phyloP scores from a whole-genome alignment of 2,113 vertebrate species.

The Hipposideros armiger region DNA sequence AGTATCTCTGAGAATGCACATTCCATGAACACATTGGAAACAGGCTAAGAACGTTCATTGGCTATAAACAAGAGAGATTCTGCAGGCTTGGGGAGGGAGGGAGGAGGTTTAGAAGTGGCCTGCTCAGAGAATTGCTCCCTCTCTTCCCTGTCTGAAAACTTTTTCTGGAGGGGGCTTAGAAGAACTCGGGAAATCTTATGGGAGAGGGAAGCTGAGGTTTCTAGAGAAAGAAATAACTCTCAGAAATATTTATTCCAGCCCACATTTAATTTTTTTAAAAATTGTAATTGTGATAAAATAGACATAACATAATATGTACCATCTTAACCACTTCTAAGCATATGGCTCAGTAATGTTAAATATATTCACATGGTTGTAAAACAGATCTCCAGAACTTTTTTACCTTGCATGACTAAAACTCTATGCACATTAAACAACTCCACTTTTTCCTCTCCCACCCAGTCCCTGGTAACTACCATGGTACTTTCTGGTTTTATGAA shows the following conservation, averaged over 20 bases:
- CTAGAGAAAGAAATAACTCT: slow-evolving; percentile 9
- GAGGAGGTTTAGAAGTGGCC: background rate
- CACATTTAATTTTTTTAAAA: background rate
- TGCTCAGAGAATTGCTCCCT: background rate
- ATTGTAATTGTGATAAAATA: slow-evolving; percentile 41
- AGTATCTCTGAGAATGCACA: slow-evolving; percentile 35
- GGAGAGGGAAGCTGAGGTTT: background rate
- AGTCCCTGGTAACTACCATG: background rate
- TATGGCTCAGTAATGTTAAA: background rate
- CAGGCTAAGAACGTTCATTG: background rate
- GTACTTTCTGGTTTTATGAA: slow-evolving; percentile 29
- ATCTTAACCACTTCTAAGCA: background rate
- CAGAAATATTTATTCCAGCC: background rate
- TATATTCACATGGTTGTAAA: background rate
- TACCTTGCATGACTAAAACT: background rate
- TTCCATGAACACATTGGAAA: slow-evolving; percentile 19
- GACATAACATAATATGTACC: background rate
- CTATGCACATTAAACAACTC: background rate
- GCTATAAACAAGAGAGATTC: background rate
- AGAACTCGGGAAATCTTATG: background rate
- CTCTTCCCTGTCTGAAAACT: slow-evolving; percentile 13
- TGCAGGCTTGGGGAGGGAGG: background rate
- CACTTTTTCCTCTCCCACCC: background rate
- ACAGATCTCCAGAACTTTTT: background rate
- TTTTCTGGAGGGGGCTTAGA: slow-evolving; percentile 7